phyloP scores from a whole-genome alignment of 2,888 invertebrate species.

The Synanthedon andrenaeformis region DNA sequence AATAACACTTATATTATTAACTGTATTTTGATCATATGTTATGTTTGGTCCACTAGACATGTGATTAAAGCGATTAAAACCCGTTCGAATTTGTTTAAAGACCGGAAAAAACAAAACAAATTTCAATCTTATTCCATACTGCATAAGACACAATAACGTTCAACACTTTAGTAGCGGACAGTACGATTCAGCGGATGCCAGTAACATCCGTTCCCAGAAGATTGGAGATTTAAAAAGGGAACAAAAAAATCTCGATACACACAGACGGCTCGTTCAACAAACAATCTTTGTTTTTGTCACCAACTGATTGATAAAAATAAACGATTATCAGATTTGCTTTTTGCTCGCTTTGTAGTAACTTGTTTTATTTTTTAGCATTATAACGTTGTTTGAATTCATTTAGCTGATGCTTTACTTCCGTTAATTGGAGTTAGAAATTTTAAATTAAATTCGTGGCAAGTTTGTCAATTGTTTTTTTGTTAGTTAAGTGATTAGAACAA shows the following conservation, averaged over 20 bases:
- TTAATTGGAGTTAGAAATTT: not conserved
- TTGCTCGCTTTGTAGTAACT: not conserved
- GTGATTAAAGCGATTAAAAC: not conserved
- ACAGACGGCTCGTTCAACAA: not conserved
- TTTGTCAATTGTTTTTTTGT: no score
- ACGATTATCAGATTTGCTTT: not conserved
- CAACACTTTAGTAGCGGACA: not conserved
- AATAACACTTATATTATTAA: no score
- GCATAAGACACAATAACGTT: no score
- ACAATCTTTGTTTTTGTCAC: not conserved
- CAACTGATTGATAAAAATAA: not conserved
- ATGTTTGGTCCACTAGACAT: not conserved
- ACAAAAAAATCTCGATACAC: slow-evolving; percentile 4
- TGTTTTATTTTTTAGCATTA: not conserved
- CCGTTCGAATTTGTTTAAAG: not conserved
- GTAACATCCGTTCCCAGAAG: slow-evolving; percentile 64
- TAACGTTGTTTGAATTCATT: not conserved
- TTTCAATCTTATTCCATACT: no score
- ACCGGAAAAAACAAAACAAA: no score
- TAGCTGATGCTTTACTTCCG: not conserved
- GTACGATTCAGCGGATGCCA: slow-evolving; percentile 48
- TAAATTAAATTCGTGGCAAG: no score
- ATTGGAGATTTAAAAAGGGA: slow-evolving; percentile 36
- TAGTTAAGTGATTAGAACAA: no score
- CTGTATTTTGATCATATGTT: not conserved